phyloP scores from a whole-genome alignment of 2,113 vertebrate species.

The Tachuris rubrigastra region DNA sequence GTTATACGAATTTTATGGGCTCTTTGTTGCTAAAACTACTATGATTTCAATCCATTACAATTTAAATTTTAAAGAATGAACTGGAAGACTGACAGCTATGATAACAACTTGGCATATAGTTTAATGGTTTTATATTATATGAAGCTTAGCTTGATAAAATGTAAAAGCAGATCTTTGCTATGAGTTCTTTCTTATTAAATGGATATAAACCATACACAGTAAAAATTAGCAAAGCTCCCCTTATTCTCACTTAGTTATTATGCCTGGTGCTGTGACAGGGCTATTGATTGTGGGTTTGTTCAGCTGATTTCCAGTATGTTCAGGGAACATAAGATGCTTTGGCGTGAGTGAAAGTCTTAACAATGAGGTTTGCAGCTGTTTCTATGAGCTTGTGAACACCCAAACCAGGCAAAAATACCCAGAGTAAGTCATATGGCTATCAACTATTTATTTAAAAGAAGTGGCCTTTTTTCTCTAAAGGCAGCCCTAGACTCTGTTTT shows the following conservation, averaged over 20 bases:
- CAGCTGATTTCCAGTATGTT: background rate
- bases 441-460: background rate
- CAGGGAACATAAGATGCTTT: background rate
- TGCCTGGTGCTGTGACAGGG: background rate
- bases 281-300: background rate
- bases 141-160: background rate
- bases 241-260: background rate
- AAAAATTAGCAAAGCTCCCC: background rate
- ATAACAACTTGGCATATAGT: background rate
- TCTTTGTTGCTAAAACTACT: background rate
- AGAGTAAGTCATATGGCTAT: background rate
- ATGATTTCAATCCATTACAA: background rate
- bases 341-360: background rate
- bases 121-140: background rate
- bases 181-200: background rate
- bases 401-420: background rate
- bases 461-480: background rate
- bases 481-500: background rate
- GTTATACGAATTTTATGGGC: background rate
- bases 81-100: background rate
- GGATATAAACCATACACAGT: background rate
- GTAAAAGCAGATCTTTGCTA: background rate
- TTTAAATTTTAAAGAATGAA: conserved; percentile 10
- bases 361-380: background rate
- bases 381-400: background rate